phyloP scores from a whole-genome alignment of 1,140 invertebrate genomes.

The Philotrypesis tridentata region DNA sequence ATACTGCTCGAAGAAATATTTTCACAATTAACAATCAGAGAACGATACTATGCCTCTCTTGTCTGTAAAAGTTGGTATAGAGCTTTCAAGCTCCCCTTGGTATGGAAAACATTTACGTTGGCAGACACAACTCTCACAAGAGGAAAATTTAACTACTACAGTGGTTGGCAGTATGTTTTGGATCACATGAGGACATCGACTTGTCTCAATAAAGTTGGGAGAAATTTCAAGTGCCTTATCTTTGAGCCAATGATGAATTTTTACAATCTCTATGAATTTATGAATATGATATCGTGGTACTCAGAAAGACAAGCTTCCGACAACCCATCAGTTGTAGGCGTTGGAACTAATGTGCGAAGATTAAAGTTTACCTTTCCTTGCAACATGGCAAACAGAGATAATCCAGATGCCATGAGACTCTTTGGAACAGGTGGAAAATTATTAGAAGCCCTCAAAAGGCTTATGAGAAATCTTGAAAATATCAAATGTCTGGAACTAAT shows the following conservation, averaged over 20 bases:
- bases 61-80: constrained; percentile 82
- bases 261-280: constrained; percentile 89
- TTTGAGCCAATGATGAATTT: constrained; percentile 87
- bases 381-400: constrained; percentile 78
- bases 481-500: constrained; percentile 82
- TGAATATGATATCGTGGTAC: constrained; percentile 86
- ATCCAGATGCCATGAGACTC: constrained; percentile 77
- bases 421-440: constrained; percentile 87
- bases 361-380: constrained; percentile 88
- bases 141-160: constrained; percentile 87
- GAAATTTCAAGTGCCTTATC: constrained; percentile 79
- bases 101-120: constrained; percentile 84
- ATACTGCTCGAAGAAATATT: constrained; percentile 87
- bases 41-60: constrained; percentile 84
- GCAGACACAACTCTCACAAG: constrained; percentile 84
- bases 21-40: constrained; percentile 79
- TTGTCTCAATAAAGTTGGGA: constrained; percentile 82
- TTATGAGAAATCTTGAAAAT: constrained; percentile 81
- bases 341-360: constrained; percentile 77
- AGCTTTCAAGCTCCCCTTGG: constrained; percentile 83
- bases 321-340: constrained; percentile 66
- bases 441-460: constrained; percentile 79
- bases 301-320: constrained; percentile 72
- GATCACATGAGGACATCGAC: constrained; percentile 84
- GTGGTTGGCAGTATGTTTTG: constrained; percentile 86